Percentiles rank a stretch among this genome's conserved stretches.
These are phyloP conservation scores for Nematostella vectensis DNA, from an alignment of 92 coral and sea anemone species.

Conservation along the genomic window DNA sequence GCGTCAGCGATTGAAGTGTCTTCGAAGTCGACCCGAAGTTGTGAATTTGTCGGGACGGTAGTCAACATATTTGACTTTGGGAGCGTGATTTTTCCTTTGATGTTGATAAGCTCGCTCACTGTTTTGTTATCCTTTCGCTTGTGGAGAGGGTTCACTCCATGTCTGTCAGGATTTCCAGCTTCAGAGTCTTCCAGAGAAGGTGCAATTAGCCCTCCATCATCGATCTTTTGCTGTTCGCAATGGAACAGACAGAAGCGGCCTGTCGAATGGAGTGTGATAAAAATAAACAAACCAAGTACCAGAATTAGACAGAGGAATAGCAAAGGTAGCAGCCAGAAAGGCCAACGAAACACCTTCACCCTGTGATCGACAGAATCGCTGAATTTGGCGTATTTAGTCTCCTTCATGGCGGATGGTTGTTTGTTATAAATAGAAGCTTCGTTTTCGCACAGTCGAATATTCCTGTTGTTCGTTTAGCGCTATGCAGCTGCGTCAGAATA, in stretches of 20 bases:
- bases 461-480: background rate
- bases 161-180: background rate
- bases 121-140: slow-evolving; percentile 2
- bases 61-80: slow-evolving; percentile 13
- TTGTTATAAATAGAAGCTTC: slow-evolving; percentile 7
- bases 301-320: slow-evolving; percentile 44
- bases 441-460: background rate
- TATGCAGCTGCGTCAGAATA: slow-evolving; percentile 1
- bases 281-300: slow-evolving; percentile 54
- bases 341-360: slow-evolving; percentile 46
- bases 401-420: slow-evolving; percentile 2
- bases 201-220: slow-evolving; percentile 17
- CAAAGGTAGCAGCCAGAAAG: slow-evolving; percentile 49
- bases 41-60: slow-evolving; percentile 31
- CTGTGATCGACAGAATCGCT: slow-evolving; percentile 29
- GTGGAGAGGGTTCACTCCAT: background rate
- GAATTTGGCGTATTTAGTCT: slow-evolving; percentile 20
- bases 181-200: slow-evolving; percentile 14
- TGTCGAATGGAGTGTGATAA: slow-evolving; percentile 61
- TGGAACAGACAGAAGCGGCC: slow-evolving; percentile 52
- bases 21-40: slow-evolving; percentile 35
- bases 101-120: slow-evolving; percentile 6
- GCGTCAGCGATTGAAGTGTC: slow-evolving; percentile 46
- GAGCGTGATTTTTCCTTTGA: slow-evolving; percentile 12
- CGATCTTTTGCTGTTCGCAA: slow-evolving; percentile 33